phyloP scores from a whole-genome alignment of 2,797 vertebrate species.

The Nasua narica region DNA sequence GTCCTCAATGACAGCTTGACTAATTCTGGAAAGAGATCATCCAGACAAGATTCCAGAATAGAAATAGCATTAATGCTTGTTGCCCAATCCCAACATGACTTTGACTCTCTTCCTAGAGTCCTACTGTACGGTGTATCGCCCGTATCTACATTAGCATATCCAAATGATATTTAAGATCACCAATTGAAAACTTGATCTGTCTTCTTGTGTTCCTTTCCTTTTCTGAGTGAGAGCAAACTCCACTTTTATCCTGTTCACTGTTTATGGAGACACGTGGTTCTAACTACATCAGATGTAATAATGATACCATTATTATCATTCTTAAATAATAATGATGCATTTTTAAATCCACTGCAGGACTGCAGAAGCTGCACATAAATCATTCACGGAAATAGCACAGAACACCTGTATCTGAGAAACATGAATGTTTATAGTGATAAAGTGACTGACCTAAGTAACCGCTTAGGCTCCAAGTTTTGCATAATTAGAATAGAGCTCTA shows the following conservation, averaged over 20 bases:
- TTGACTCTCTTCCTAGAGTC: not conserved
- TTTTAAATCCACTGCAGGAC: not conserved
- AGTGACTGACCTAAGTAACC: not conserved
- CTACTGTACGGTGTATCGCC: not conserved
- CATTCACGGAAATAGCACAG: not conserved
- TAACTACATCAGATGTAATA: not conserved
- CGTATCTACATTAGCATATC: not conserved
- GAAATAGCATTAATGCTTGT: not conserved
- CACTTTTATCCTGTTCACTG: not conserved
- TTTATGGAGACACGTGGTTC: not conserved
- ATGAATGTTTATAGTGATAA: not conserved
- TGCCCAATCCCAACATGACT: not conserved
- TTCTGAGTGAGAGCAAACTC: not conserved
- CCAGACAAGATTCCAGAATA: not conserved
- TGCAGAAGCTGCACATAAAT: not conserved
- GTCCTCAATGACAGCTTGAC: not conserved
- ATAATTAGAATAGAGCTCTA: not conserved
- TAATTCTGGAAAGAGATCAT: not conserved
- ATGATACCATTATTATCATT: not conserved
- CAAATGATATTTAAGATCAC: not conserved
- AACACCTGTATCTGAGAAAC: not conserved
- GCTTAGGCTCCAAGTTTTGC: not conserved
- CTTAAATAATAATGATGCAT: not conserved
- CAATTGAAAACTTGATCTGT: not conserved
- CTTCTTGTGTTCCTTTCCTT: not conserved